These are phyloP conservation scores for Zaprionus lineosus DNA, from an alignment of 2,888 invertebrate species.

Conservation along the genomic window DNA sequence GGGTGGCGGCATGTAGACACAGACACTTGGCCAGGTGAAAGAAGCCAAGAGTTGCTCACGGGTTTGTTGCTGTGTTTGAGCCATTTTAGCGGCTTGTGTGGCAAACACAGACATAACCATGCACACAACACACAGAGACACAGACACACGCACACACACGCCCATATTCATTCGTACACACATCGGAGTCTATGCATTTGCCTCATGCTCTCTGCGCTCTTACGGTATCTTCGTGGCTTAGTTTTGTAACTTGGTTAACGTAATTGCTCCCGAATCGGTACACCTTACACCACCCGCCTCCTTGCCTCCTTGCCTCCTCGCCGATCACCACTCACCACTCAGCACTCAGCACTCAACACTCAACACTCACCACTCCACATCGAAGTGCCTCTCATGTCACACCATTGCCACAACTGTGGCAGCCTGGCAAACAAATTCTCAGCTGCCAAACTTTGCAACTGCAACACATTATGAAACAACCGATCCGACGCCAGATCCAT, in stretches of 20 bases:
- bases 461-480: conserved; percentile 14
- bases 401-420: no score
- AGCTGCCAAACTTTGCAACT: neutral
- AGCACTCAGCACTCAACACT: neutral
- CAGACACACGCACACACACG: conserved; percentile 5
- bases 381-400: no score
- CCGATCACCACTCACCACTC: neutral
- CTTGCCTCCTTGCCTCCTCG: neutral
- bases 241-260: conserved; percentile 31
- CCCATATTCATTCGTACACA: neutral
- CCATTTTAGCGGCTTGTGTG: conserved; percentile 13
- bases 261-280: conserved; percentile 37
- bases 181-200: neutral
- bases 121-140: no score
- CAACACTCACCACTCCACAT: neutral
- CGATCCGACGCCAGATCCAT: conserved; percentile 2
- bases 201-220: neutral
- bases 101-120: conserved; percentile 1
- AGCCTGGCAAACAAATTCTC: conserved; percentile 11
- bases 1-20: neutral
- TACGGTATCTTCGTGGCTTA: conserved; percentile 22
- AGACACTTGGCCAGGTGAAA: conserved; percentile 2
- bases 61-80: neutral
- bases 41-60: neutral
- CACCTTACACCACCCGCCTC: neutral